A percentile compares a stretch with the other conserved stretches of the same genome.
Evolutionary conservation across 2,113 vertebrate species (phyloP).

Genomic region (Glareola pratincola): DNA sequence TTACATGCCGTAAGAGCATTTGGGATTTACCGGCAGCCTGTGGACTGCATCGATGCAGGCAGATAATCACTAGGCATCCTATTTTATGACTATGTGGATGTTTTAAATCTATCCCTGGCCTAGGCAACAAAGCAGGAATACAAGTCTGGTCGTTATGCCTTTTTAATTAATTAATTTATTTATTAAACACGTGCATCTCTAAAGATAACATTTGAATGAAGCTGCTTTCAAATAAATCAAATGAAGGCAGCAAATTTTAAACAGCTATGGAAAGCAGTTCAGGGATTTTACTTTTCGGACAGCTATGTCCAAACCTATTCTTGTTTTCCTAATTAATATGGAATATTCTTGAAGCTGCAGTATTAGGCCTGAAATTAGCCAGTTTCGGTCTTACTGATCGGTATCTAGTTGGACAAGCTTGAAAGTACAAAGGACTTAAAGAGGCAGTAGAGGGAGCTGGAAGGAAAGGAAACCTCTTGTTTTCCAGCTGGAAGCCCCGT

Average conservation of each 20-base stretch:
- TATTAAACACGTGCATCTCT: not conserved
- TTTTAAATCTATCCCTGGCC: not conserved
- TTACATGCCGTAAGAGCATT: not conserved
- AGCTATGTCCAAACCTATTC: not conserved
- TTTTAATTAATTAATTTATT: not conserved
- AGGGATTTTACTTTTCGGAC: not conserved
- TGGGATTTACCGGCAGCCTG: not conserved
- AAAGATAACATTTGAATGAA: not conserved
- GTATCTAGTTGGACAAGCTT: not conserved
- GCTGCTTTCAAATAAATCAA: not conserved
- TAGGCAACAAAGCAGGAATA: not conserved
- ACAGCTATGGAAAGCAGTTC: not conserved
- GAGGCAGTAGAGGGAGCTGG: constrained; percentile 29
- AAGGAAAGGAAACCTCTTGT: not conserved
- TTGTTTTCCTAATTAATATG: not conserved
- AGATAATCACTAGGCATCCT: not conserved
- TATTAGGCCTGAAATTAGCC: not conserved
- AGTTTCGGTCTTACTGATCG: not conserved
- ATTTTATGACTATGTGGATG: not conserved
- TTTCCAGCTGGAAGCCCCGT: not conserved
- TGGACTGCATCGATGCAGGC: not conserved
- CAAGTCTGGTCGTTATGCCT: not conserved
- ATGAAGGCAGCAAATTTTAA: not conserved
- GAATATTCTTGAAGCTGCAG: not conserved
- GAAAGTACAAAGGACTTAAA: not conserved